Evolutionary conservation across 2,888 invertebrate species (phyloP).

Genomic region (Trachelus troglodyta): DNA sequence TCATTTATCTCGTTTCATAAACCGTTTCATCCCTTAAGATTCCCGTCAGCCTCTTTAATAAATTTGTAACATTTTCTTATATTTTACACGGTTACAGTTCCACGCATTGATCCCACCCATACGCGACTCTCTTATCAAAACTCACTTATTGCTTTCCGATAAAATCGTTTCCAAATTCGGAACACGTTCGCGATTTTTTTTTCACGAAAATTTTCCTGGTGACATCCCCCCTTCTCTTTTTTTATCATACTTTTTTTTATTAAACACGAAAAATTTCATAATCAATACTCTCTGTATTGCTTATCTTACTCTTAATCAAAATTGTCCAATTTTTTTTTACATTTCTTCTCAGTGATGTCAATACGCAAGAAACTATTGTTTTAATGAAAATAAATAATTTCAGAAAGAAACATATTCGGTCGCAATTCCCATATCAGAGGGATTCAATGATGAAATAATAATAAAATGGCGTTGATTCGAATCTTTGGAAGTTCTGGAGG

Average conservation of each 20-base stretch:
- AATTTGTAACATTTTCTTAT: neutral
- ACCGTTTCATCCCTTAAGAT: neutral
- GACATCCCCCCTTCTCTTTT: neutral
- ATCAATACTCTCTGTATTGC: neutral
- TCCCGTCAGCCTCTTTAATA: neutral
- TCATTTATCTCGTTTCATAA: neutral
- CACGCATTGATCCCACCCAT: neutral
- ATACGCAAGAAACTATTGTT: neutral
- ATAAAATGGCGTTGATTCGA: neutral
- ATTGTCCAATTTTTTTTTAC: neutral
- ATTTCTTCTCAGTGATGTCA: neutral
- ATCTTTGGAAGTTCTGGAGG: conserved; percentile 4
- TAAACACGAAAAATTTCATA: neutral
- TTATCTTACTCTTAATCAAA: neutral
- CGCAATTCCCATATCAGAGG: neutral
- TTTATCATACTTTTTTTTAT: neutral
- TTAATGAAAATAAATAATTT: neutral
- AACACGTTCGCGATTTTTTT: neutral
- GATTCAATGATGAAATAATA: neutral
- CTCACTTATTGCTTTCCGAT: neutral
- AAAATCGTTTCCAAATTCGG: neutral
- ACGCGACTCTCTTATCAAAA: neutral
- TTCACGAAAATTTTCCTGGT: neutral
- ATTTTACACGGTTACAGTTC: neutral
- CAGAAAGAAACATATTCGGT: neutral